Base-by-base conservation (phyloP, 2,113 vertebrate species). In the Paramisgurnus dabryanus region DNA sequence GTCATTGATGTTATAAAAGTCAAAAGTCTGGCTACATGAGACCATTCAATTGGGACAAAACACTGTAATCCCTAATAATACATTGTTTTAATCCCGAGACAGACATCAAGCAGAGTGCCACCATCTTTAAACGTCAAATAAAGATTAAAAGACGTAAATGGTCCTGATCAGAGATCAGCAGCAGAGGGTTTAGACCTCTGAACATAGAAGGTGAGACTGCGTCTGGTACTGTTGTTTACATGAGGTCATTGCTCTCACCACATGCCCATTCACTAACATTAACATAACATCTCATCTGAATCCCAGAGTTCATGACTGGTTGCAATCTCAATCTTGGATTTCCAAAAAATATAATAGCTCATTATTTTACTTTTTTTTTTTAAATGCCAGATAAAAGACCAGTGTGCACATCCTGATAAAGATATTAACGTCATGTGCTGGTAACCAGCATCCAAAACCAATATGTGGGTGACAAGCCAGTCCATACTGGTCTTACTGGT, bases 171-270 rank as follows among this genome's bases (percentile, higher is more conserved):
- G 53, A 58, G 69, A 72, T 72, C 69, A 58, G 69, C 69, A 72
- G 69, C 69, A 58, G 69, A 72, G 55, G 40, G 40, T 40, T 60
- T 74, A 60, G 71, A 60, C 55, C 40, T 61, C 55, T 60, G 40
- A 55, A 43, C 0, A 18, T 58, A 58, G 70, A 73, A 43, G 55
- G n/a, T 60, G 71, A 61, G 40, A 13, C 40, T 60, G 39, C 43
- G 39, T 73, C 53, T 9, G 39, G 10, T 45, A 43, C 7, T 41
- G n/a, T 61, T 74, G 71, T 74, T 74, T 74, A 74, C 71, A 74
- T 0, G 13, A 41, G 71, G 71, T 74, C 71, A 45, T 45, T 61
- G 55, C 71, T 45, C 71, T 61, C 55, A 43, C 71, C 71, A 61
- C 58, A 61, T 74, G 71, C 45, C 45, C 6, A 22, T 27, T 73